A percentile compares a stretch with the other conserved stretches of the same genome.
Evolutionary conservation across 2,797 vertebrate species (phyloP).

Genomic region (Vultur gryphus): DNA sequence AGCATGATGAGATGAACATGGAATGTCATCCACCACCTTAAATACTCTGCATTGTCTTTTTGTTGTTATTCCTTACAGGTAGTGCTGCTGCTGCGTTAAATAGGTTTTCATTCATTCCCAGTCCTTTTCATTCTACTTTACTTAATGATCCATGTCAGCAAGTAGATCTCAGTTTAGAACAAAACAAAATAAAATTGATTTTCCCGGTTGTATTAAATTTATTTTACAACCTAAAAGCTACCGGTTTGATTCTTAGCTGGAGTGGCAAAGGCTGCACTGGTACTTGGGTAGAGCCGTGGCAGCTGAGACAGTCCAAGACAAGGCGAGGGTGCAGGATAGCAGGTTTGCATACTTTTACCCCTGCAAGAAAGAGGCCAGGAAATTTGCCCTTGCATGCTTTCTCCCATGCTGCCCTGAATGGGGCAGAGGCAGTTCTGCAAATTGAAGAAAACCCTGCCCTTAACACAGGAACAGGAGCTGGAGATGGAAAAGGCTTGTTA

Average conservation of each 20-base stretch:
- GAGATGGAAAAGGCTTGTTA: neutral
- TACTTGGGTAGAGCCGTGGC: neutral
- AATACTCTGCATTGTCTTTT: neutral
- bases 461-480: neutral
- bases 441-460: neutral
- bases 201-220: neutral
- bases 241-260: neutral
- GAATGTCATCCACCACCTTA: neutral
- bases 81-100: neutral
- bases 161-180: neutral
- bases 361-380: neutral
- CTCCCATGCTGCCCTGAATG: neutral
- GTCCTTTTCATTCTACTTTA: neutral
- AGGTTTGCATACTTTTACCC: neutral
- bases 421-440: neutral
- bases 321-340: neutral
- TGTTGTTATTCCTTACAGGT: neutral
- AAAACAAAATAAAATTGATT: conserved; percentile 32
- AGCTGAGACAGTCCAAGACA: neutral
- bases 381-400: neutral
- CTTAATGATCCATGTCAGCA: conserved; percentile 24
- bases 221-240: neutral
- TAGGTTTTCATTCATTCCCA: neutral
- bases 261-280: neutral
- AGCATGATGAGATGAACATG: neutral